A percentile compares a stretch with the other conserved stretches of the same genome.
Conservation (phyloP, 2,797 vertebrate genomes). For the Diplodus sargus region DNA sequence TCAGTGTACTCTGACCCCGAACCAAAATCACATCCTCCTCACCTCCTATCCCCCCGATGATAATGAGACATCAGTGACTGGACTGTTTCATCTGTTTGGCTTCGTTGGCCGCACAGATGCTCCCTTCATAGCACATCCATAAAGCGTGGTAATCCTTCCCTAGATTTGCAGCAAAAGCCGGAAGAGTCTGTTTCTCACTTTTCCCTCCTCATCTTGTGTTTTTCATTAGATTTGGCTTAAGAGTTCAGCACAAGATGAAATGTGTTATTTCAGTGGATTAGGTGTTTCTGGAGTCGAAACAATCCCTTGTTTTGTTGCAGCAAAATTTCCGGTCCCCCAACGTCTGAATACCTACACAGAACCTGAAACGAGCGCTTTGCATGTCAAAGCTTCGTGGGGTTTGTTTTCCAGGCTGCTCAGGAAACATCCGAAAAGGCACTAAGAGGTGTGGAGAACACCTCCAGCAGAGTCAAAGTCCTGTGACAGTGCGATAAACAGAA, state of each 20-base stretch:
- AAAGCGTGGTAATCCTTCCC: conserved; percentile 34
- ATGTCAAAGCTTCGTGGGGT: neutral
- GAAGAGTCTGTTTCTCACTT: conserved; percentile 46
- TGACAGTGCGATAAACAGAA: conserved; percentile 49
- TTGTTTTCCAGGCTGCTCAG: conserved; percentile 6
- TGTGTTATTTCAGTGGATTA: conserved; percentile 41
- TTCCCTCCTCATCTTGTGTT: conserved; percentile 38
- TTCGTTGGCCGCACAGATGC: conserved; percentile 11
- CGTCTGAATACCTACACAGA: conserved; percentile 22
- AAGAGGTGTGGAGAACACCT: conserved; percentile 24
- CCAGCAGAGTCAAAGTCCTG: conserved; percentile 32
- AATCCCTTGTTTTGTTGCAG: conserved; percentile 39
- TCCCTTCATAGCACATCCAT: conserved; percentile 21
- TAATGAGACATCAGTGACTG: conserved; percentile 56
- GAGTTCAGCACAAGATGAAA: conserved; percentile 37
- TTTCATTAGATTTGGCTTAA: conserved; percentile 69
- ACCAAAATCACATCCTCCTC: neutral
- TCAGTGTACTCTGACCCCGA: neutral
- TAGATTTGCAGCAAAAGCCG: conserved; percentile 23
- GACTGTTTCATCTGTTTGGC: conserved; percentile 15
- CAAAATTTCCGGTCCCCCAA: conserved; percentile 28
- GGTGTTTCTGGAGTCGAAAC: conserved; percentile 44
- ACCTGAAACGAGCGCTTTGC: conserved; percentile 29
- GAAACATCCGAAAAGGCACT: conserved; percentile 41
- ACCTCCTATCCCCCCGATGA: conserved; percentile 14